phyloP scores from a whole-genome alignment of 2,888 invertebrate species.

The Idaea biselata region DNA sequence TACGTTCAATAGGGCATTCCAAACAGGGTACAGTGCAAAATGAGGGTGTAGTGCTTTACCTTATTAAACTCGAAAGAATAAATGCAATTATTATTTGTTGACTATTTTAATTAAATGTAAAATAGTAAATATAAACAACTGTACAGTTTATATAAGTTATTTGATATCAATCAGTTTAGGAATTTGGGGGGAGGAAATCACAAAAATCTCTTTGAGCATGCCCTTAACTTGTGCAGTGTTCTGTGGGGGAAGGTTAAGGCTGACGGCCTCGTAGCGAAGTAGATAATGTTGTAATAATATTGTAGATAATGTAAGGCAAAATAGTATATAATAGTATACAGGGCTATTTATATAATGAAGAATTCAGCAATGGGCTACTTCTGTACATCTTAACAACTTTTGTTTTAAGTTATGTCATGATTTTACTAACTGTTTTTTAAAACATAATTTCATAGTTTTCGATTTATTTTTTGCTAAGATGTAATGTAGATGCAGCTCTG shows the following conservation, averaged over 20 bases:
- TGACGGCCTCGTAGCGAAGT: slow-evolving; percentile 26
- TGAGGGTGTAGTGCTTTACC: slow-evolving; percentile 17
- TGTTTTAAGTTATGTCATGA: too few relatives aligned
- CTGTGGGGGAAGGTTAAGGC: slow-evolving; percentile 30
- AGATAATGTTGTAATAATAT: slow-evolving; percentile 22
- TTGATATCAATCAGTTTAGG: slow-evolving; percentile 54
- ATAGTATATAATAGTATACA: slow-evolving; percentile 2
- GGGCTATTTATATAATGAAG: too few relatives aligned
- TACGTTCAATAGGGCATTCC: slow-evolving; percentile 11
- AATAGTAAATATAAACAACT: slow-evolving; percentile 67
- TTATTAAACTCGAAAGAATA: slow-evolving; percentile 37
- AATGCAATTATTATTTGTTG: slow-evolving; percentile 57
- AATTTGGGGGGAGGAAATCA: slow-evolving; percentile 45
- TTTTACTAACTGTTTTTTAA: too few relatives aligned
- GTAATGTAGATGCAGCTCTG: too few relatives aligned
- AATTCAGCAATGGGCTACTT: too few relatives aligned
- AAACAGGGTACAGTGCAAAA: slow-evolving; percentile 21
- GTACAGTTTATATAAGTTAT: slow-evolving; percentile 71
- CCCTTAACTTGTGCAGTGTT: slow-evolving; percentile 66
- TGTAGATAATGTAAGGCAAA: slow-evolving; percentile 14
- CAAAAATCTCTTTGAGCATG: slow-evolving; percentile 67
- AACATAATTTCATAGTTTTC: too few relatives aligned
- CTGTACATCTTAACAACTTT: too few relatives aligned
- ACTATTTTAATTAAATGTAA: slow-evolving; percentile 73
- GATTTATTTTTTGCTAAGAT: too few relatives aligned